Percentiles rank a stretch among this genome's conserved stretches.
phyloP scores from a whole-genome alignment of 1,140 invertebrate species.

The Bombus picipes region DNA sequence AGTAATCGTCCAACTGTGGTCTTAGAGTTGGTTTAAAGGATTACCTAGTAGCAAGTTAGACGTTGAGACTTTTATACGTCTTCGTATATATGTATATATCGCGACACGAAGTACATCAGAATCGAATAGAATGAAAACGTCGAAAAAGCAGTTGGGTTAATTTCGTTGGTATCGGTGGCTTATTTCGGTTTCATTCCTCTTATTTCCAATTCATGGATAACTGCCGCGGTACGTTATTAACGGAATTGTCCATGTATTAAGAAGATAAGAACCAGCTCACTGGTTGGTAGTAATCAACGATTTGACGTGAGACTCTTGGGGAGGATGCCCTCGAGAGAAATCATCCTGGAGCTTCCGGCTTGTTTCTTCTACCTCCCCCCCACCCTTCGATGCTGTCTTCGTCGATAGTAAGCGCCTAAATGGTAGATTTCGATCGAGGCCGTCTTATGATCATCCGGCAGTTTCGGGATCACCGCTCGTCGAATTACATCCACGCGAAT shows the following conservation, averaged over 20 bases:
- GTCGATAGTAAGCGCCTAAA: constrained; percentile 64
- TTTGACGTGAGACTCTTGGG: constrained; percentile 55
- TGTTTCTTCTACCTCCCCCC: constrained; percentile 27
- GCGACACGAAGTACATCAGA: too few relatives aligned
- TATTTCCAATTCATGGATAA: constrained; percentile 36
- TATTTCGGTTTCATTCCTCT: neutral
- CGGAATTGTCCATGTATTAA: constrained; percentile 53
- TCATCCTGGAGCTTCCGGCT: constrained; percentile 61
- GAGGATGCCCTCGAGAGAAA: constrained; percentile 55
- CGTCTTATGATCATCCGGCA: constrained; percentile 77
- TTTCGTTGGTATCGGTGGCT: neutral
- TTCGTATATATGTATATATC: neutral
- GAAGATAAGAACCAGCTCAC: constrained; percentile 41
- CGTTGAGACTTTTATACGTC: too few relatives aligned
- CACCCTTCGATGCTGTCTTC: constrained; percentile 36
- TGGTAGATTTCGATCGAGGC: constrained; percentile 71
- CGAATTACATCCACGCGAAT: constrained; percentile 73
- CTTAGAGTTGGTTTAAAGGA: too few relatives aligned
- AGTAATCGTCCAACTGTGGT: too few relatives aligned
- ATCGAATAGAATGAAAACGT: neutral
- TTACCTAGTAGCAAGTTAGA: too few relatives aligned
- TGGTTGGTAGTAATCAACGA: constrained; percentile 55
- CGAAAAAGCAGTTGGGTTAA: neutral
- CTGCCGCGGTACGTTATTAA: constrained; percentile 51
- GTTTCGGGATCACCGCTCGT: constrained; percentile 71